Conservation (phyloP, 2,888 invertebrate genomes). For the Calameuta idolon region DNA sequence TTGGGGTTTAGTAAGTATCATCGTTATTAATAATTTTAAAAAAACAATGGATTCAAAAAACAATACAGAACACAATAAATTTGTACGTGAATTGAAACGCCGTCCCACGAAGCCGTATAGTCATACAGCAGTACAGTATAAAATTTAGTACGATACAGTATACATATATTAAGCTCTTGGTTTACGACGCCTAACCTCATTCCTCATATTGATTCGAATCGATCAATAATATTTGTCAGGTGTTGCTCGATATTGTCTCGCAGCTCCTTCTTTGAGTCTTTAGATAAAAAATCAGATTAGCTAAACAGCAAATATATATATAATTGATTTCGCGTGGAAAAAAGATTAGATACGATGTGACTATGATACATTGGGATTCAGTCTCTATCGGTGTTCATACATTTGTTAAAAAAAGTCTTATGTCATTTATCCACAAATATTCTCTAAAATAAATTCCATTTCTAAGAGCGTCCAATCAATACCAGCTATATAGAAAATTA, state of each 20-base stretch:
- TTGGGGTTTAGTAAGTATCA: slow-evolving; percentile 58
- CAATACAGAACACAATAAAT: background rate
- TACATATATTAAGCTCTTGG: background rate
- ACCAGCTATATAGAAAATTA: too few relatives aligned
- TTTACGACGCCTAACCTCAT: background rate
- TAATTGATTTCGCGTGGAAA: background rate
- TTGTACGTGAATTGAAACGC: background rate
- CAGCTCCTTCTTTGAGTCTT: background rate
- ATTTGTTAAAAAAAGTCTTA: background rate
- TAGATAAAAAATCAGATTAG: background rate
- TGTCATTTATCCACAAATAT: background rate
- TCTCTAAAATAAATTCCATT: too few relatives aligned
- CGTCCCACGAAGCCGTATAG: background rate
- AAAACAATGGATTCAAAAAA: background rate
- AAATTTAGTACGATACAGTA: background rate
- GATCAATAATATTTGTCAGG: background rate
- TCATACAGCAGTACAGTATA: background rate
- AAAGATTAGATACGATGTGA: background rate
- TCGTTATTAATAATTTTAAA: background rate
- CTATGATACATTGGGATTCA: background rate
- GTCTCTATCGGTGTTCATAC: background rate
- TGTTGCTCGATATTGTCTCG: background rate
- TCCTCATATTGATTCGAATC: slow-evolving; percentile 2
- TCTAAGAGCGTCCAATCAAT: too few relatives aligned
- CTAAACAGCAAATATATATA: background rate